Evolutionary conservation across 2,888 invertebrate genomes (phyloP).

Genomic region (Anaspis maculata): DNA sequence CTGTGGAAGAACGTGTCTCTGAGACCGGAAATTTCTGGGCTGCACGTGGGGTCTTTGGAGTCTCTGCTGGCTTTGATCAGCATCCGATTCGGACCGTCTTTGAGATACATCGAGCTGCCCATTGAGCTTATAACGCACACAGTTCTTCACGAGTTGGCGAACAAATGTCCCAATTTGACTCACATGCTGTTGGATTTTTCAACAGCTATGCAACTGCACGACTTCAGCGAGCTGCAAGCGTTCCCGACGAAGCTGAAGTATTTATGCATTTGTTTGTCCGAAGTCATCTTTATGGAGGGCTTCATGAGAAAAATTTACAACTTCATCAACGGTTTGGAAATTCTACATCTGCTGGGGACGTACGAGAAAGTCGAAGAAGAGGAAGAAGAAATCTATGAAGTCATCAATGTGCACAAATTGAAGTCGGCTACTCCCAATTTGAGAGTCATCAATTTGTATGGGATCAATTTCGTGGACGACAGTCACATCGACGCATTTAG

Average conservation of each 20-base stretch:
- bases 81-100: conserved; percentile 76
- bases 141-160: conserved; percentile 92
- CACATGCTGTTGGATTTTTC: conserved; percentile 97
- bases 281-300: conserved; percentile 99
- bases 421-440: conserved; percentile 98
- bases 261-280: conserved; percentile 80
- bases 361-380: conserved; percentile 98
- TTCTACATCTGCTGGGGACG: conserved; percentile 93
- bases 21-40: conserved; percentile 91
- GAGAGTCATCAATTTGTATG: conserved; percentile 94
- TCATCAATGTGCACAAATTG: conserved; percentile 96
- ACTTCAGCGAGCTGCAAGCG: conserved; percentile 97
- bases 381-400: conserved; percentile 98
- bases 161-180: conserved; percentile 90
- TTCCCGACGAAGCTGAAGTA: conserved; percentile 92
- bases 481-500: conserved; percentile 97
- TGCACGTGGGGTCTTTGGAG: conserved; percentile 85
- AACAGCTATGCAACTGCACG: conserved; percentile 98
- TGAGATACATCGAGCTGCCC: conserved; percentile 88
- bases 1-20: conserved; percentile 95
- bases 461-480: conserved; percentile 97
- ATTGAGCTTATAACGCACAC: conserved; percentile 96
- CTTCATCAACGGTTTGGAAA: conserved; percentile 96
- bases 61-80: conserved; percentile 81
- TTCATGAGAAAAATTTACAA: conserved; percentile 99